These are phyloP conservation scores for Epistrophe grossulariae DNA, from an alignment of 2,888 invertebrate genomes.

Conservation along the genomic window DNA sequence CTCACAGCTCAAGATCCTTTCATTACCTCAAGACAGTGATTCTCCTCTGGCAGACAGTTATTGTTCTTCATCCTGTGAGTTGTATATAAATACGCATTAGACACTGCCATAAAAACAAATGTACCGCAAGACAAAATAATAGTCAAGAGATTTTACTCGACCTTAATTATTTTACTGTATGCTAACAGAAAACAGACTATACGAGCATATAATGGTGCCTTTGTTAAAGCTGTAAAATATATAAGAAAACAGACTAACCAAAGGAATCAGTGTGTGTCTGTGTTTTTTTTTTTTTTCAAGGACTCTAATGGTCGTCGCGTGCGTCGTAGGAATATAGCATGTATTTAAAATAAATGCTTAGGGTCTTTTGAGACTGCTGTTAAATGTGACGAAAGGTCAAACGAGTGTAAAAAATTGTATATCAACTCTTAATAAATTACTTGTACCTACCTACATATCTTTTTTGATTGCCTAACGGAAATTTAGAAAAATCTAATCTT, in stretches of 20 bases:
- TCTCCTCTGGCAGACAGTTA: constrained; percentile 35
- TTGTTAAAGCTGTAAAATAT: constrained; percentile 23
- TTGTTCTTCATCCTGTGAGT: constrained; percentile 24
- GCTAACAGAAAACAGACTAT: constrained; percentile 27
- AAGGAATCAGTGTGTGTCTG: neutral
- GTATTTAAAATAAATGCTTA: constrained; percentile 10
- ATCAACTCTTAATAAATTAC: too few relatives aligned
- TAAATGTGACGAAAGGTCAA: neutral
- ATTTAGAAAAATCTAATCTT: too few relatives aligned
- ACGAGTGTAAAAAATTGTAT: too few relatives aligned
- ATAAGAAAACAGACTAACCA: neutral
- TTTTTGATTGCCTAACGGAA: too few relatives aligned
- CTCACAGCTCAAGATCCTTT: constrained; percentile 28
- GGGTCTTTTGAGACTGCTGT: neutral
- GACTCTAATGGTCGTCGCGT: neutral
- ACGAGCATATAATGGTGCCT: constrained; percentile 5
- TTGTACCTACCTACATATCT: too few relatives aligned
- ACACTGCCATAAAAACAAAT: constrained; percentile 42
- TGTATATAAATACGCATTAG: constrained; percentile 38
- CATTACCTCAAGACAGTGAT: constrained; percentile 36
- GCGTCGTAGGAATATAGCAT: too few relatives aligned
- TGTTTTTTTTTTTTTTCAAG: constrained; percentile 5
- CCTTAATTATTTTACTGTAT: constrained; percentile 44
- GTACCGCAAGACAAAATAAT: constrained; percentile 36
- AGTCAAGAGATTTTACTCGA: constrained; percentile 36